phyloP scores from a whole-genome alignment of 2,113 vertebrate genomes.

The Dipodomys ordii region DNA sequence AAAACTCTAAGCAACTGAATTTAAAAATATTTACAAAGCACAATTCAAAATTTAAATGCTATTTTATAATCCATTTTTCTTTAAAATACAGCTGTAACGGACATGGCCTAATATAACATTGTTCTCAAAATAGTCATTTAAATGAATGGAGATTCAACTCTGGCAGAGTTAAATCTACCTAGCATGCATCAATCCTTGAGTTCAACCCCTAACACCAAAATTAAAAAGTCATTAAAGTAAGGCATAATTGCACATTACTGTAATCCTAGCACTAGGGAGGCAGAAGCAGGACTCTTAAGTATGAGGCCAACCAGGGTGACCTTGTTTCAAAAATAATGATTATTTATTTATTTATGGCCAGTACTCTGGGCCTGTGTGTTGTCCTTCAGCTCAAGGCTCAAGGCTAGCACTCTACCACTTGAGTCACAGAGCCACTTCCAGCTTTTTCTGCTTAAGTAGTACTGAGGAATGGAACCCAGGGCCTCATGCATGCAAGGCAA shows the following conservation, averaged over 20 bases:
- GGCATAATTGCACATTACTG: not conserved
- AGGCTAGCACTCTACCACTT: no score
- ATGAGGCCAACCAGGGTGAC: not conserved
- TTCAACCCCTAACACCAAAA: not conserved
- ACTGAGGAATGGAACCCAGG: no score
- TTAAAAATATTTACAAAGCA: not conserved
- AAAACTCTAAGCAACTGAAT: constrained; percentile 27
- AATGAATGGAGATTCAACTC: not conserved
- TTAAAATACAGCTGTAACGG: not conserved
- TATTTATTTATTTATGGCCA: no score
- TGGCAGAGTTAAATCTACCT: not conserved
- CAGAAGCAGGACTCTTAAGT: not conserved
- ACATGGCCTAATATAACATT: not conserved
- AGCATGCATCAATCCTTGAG: not conserved
- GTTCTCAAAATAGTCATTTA: not conserved
- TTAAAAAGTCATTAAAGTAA: not conserved
- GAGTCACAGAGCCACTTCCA: no score
- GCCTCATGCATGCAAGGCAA: no score
- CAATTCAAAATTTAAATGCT: not conserved
- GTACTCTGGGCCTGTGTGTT: no score
- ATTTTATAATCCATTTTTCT: not conserved
- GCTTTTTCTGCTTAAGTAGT: no score
- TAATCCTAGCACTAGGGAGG: not conserved
- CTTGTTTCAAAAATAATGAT: not conserved
- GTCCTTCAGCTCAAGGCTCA: no score